Percentiles rank a stretch among this genome's conserved stretches.
phyloP scores from a whole-genome alignment of 23 tunicate species.

The Oikopleura dioica region DNA sequence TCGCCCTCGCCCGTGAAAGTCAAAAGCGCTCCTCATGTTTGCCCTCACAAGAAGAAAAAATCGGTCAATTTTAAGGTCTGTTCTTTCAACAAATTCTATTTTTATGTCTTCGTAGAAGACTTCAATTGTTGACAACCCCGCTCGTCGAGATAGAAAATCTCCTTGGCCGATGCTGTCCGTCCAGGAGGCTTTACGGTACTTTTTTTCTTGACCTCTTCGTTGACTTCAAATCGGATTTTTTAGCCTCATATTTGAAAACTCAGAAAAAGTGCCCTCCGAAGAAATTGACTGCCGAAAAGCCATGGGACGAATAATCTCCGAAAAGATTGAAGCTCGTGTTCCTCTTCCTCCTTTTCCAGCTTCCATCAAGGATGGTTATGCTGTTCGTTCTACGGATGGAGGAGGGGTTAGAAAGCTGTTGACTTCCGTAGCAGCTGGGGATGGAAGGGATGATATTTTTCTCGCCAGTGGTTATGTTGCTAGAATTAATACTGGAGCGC shows the following conservation, averaged over 20 bases:
- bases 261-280: not conserved
- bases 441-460: not conserved
- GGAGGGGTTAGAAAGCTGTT: not conserved
- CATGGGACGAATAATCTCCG: conserved; percentile 37
- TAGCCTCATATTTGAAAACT: not conserved
- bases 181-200: not conserved
- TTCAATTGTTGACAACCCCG: not conserved
- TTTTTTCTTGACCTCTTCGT: not conserved
- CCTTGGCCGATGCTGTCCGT: not conserved
- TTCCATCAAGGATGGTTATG: conserved; percentile 86
- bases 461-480: conserved; percentile 18
- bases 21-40: too few species aligned
- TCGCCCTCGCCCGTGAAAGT: not conserved
- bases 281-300: conserved; percentile 5
- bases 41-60: not conserved
- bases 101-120: not conserved
- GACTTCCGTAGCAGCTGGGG: not conserved
- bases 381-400: conserved; percentile 18
- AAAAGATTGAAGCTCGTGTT: conserved; percentile 29
- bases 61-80: not conserved
- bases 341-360: conserved; percentile 76
- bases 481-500: conserved; percentile 84
- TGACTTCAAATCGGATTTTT: not conserved
- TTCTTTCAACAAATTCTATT: not conserved
- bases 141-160: not conserved